Percentiles rank a stretch among this genome's conserved stretches.
Conservation (phyloP, 2,797 vertebrate genomes). For the Gouania willdenowi region DNA sequence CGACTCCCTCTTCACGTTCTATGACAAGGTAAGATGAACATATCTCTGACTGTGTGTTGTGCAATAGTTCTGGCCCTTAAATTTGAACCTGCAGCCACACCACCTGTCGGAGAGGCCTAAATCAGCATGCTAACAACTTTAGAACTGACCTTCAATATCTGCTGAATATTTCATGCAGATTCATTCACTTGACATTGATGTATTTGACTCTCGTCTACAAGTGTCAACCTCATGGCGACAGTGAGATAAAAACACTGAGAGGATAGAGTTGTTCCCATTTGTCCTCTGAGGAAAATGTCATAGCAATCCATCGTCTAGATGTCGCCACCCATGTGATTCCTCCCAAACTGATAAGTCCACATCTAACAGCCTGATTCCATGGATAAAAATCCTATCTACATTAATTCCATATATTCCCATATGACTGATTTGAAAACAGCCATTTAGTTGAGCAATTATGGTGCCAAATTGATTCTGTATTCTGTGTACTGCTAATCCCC, state of each 20-base stretch:
- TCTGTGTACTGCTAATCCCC: background rate
- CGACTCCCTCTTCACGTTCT: slow-evolving; percentile 88
- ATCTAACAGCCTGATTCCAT: background rate
- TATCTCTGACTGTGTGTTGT: too few relatives aligned
- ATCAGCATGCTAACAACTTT: background rate
- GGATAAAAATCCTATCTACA: background rate
- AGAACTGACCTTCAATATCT: background rate
- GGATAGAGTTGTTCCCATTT: background rate
- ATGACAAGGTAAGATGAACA: slow-evolving; percentile 84
- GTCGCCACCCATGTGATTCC: too few relatives aligned
- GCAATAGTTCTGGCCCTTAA: too few relatives aligned
- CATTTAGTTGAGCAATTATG: background rate
- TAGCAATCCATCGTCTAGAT: background rate
- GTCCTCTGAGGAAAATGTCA: background rate
- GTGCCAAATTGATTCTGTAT: background rate
- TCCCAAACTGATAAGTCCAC: background rate
- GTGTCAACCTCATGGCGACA: background rate
- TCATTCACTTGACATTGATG: background rate
- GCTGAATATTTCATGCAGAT: background rate
- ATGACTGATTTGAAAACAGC: background rate
- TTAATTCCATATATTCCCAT: background rate
- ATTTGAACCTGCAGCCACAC: background rate
- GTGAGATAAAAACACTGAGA: background rate
- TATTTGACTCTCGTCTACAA: background rate
- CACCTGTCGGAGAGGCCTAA: background rate